phyloP scores from a whole-genome alignment of 2,888 invertebrate genomes.

The Thecocarcelia acutangulata region DNA sequence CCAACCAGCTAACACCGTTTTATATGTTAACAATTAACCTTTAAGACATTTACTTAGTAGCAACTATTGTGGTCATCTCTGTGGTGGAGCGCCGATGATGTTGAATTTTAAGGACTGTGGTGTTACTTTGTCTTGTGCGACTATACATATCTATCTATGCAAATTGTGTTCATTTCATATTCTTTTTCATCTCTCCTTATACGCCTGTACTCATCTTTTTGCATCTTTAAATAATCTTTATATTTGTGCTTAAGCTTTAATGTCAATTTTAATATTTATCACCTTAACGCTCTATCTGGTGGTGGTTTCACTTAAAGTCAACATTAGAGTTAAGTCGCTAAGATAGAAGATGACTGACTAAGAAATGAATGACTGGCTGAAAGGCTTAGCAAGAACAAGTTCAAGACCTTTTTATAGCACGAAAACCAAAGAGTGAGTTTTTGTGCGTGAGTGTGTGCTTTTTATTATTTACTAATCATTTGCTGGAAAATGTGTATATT shows the following conservation, averaged over 20 bases:
- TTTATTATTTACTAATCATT: too few relatives aligned
- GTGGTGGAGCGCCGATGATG: slow-evolving; percentile 30
- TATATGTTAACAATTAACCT: slow-evolving; percentile 63
- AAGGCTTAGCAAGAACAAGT: slow-evolving; percentile 43
- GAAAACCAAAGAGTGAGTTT: not conserved
- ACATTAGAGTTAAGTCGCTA: slow-evolving; percentile 37
- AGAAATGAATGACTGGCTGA: slow-evolving; percentile 32
- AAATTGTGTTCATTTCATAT: slow-evolving; percentile 32
- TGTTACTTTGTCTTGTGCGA: slow-evolving; percentile 41
- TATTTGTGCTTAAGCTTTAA: slow-evolving; percentile 60
- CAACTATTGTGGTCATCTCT: slow-evolving; percentile 44
- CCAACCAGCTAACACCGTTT: slow-evolving; percentile 31
- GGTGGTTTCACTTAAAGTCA: slow-evolving; percentile 31
- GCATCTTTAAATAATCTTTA: slow-evolving; percentile 39
- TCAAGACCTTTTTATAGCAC: slow-evolving; percentile 31
- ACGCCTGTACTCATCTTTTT: slow-evolving; percentile 1
- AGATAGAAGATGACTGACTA: slow-evolving; percentile 1
- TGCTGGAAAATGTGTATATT: too few relatives aligned
- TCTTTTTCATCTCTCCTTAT: not conserved
- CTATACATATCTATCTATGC: slow-evolving; percentile 29
- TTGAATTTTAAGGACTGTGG: slow-evolving; percentile 15
- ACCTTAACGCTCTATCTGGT: slow-evolving; percentile 52
- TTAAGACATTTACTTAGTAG: slow-evolving; percentile 59
- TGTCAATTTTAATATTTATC: slow-evolving; percentile 69
- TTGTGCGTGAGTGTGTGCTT: not conserved